These are phyloP conservation scores for Anguilla anguilla DNA, from an alignment of 2,797 vertebrate genomes.

Conservation along the genomic window DNA sequence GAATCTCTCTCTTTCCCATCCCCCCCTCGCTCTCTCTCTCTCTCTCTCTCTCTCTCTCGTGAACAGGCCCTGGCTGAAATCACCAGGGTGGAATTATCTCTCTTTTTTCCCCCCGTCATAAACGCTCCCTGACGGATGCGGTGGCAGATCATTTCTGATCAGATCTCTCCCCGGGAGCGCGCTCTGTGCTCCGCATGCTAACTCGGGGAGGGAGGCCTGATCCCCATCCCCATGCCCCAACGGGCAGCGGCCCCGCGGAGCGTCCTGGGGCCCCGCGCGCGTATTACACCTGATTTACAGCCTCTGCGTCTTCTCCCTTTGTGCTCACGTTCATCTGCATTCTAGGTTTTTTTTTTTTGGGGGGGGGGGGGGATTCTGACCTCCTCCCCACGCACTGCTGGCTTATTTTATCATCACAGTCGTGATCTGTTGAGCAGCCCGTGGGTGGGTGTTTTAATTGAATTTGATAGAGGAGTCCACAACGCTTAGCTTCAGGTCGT, in stretches of 20 bases:
- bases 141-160: not conserved
- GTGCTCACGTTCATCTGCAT: constrained; percentile 3
- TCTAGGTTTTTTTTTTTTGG: not conserved
- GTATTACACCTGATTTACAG: not conserved
- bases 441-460: not conserved
- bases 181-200: constrained; percentile 7
- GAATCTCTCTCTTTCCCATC: not conserved
- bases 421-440: not conserved
- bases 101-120: not conserved
- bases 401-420: not conserved
- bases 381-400: not conserved
- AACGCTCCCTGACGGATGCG: not conserved
- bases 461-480: not conserved
- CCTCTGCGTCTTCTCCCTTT: not conserved
- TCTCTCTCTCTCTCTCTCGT: not conserved
- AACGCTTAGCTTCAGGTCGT: not conserved
- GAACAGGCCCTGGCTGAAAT: constrained; percentile 9
- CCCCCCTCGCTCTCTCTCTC: not conserved
- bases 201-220: not conserved
- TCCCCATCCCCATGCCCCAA: not conserved
- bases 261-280: not conserved
- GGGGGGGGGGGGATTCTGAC: not conserved
- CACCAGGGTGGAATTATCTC: constrained; percentile 7
- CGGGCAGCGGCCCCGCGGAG: not conserved
- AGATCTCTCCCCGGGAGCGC: not conserved